These are phyloP conservation scores for Drosophila orosa DNA, from an alignment of 1,140 invertebrate genomes.

Conservation along the genomic window DNA sequence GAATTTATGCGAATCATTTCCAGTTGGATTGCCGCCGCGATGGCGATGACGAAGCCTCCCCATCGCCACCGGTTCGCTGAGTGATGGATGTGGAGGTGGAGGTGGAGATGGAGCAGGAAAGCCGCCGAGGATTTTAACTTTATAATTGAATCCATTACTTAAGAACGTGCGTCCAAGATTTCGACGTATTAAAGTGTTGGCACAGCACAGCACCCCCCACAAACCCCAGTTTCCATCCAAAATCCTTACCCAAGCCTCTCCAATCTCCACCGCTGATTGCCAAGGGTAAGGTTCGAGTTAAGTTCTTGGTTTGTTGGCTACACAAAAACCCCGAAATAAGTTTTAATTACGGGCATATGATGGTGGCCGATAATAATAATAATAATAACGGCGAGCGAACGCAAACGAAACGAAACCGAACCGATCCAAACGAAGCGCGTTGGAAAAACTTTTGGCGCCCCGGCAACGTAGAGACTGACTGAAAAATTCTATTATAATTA, in stretches of 20 bases:
- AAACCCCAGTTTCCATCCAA: neutral
- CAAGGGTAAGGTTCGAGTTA: slow-evolving; percentile 59
- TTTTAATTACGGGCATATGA: slow-evolving; percentile 83
- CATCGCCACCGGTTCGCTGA: neutral
- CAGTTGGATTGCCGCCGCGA: slow-evolving; percentile 70
- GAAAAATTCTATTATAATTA: slow-evolving; percentile 83
- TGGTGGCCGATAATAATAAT: slow-evolving; percentile 76
- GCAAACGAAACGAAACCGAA: slow-evolving; percentile 24
- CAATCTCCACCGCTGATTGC: slow-evolving; percentile 53
- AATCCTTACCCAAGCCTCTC: neutral
- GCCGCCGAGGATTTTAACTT: slow-evolving; percentile 79
- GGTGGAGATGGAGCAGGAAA: slow-evolving; percentile 23
- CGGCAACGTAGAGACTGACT: slow-evolving; percentile 77
- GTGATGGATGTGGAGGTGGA: neutral
- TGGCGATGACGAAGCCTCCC: slow-evolving; percentile 39
- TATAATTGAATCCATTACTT: slow-evolving; percentile 83
- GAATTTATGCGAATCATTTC: slow-evolving; percentile 82
- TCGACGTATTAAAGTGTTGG: slow-evolving; percentile 78
- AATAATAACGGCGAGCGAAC: slow-evolving; percentile 46
- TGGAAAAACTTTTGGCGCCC: slow-evolving; percentile 69
- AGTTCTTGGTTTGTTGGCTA: slow-evolving; percentile 79
- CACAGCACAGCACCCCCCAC: slow-evolving; percentile 4
- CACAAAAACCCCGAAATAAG: slow-evolving; percentile 79
- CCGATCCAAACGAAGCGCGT: slow-evolving; percentile 23
- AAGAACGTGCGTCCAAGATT: slow-evolving; percentile 79